These are phyloP conservation scores for Eudyptes chrysolophus DNA, from an alignment of 2,113 vertebrate species.

Conservation along the genomic window DNA sequence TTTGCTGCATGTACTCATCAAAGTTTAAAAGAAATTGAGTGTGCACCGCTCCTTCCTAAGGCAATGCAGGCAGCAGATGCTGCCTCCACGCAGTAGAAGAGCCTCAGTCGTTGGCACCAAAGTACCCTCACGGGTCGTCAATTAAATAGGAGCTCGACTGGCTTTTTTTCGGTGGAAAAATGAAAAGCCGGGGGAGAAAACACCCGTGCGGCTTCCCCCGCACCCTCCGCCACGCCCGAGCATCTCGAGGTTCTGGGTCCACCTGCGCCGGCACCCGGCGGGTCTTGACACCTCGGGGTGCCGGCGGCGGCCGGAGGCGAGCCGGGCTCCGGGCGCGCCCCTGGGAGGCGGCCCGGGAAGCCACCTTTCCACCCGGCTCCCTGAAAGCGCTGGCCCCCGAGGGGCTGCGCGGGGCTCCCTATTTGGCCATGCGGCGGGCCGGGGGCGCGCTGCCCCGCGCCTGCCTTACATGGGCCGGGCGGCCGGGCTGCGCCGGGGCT, in stretches of 20 bases:
- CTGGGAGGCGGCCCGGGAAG: background rate
- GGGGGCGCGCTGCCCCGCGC: constrained; percentile 49
- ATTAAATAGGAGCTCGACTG: background rate
- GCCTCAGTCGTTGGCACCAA: background rate
- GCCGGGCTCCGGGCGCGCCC: background rate
- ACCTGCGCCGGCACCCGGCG: background rate
- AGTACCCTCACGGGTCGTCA: background rate
- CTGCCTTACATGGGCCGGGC: constrained; percentile 82
- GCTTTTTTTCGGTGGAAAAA: background rate
- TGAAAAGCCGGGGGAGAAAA: background rate
- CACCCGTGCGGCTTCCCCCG: background rate
- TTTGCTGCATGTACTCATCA: background rate
- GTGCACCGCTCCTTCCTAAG: background rate
- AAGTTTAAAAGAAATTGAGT: background rate
- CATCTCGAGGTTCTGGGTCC: background rate
- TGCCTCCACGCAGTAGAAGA: background rate
- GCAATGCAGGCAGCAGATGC: background rate
- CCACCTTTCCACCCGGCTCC: background rate
- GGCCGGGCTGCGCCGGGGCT: constrained; percentile 59
- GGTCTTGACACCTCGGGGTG: background rate
- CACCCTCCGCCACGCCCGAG: background rate
- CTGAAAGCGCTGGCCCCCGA: background rate
- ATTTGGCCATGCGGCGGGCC: constrained; percentile 73
- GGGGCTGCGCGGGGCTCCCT: constrained; percentile 54
- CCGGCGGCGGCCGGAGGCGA: background rate